These are phyloP conservation scores for Acipenser oxyrinchus DNA, from an alignment of 2,797 vertebrate genomes.

Conservation along the genomic window DNA sequence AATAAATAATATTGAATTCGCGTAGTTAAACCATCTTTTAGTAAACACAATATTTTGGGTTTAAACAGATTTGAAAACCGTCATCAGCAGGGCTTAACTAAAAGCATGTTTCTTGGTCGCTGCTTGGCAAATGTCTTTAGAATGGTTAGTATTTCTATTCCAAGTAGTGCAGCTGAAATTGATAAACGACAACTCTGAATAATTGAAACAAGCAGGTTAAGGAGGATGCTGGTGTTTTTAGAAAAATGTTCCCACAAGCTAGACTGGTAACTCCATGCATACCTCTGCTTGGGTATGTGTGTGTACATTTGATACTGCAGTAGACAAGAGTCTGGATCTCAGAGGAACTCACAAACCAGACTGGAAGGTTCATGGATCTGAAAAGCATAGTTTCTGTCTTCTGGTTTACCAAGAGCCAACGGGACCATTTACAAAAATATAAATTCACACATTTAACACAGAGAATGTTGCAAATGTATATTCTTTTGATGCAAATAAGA, in stretches of 20 bases:
- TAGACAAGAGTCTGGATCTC: too few relatives aligned
- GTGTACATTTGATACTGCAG: too few relatives aligned
- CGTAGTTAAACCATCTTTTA: background rate
- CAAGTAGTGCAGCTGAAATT: slow-evolving; percentile 61
- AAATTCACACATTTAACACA: too few relatives aligned
- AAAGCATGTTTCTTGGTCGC: slow-evolving; percentile 60
- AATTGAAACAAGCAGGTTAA: slow-evolving; percentile 70
- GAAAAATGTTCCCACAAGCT: slow-evolving; percentile 49
- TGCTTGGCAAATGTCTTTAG: slow-evolving; percentile 65
- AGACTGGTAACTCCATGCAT: background rate
- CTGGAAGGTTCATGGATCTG: too few relatives aligned
- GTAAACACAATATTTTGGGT: background rate
- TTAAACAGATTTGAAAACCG: slow-evolving; percentile 33
- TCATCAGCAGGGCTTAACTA: slow-evolving; percentile 57
- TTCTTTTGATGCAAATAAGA: too few relatives aligned
- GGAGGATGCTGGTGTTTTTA: slow-evolving; percentile 62
- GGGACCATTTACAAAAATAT: too few relatives aligned
- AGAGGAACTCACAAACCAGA: too few relatives aligned
- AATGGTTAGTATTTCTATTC: slow-evolving; percentile 69
- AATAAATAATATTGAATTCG: background rate
- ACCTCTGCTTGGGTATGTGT: too few relatives aligned
- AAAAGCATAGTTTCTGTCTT: too few relatives aligned
- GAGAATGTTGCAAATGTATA: too few relatives aligned
- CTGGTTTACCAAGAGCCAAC: too few relatives aligned
- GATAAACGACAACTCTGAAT: slow-evolving; percentile 68